Base-by-base conservation (phyloP, 2,113 vertebrate genomes). In the Pelusios castaneus region DNA sequence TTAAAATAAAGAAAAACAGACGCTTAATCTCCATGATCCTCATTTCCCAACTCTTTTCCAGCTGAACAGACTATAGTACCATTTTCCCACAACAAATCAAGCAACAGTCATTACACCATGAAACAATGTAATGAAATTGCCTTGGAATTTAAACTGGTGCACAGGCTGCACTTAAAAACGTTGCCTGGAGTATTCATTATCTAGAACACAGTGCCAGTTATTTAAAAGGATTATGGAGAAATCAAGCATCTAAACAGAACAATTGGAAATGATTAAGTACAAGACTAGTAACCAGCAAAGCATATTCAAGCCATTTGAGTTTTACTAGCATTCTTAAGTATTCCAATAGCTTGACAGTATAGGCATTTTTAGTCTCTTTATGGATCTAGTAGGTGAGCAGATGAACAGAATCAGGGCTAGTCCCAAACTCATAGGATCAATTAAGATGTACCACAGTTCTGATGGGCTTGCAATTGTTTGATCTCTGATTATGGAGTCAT, bases 61-160 rank as follows among this genome's bases (percentile, higher is more conserved):
- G 80, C 45, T 49, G 86, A 96, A 94, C 22, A 80, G 67, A 86
- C 8, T 41, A 73, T 82, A 80, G 77, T 87, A 70, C 0, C 83
- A 77, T 87, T 96, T 95, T 96, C 93, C 96, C 95, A 91, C 91
- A 88, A 86, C 94, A 83, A 93, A 92, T 82, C 81, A 90, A 92
- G 38, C 22, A 60, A 31, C 29, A 60, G 29, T 60, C 58, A 60
- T 60, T 45, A 43, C 45, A 43, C 38, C 73, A 76, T 38, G 38
- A 41, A 73, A 21, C 73, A 41, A 22, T 54, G 52, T 24, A 73
- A 73, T 41, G 67, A 73, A 73, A 73, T 41, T 73, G n/a, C 38
- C 16, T 41, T 73, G 67, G 38, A 38, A 73, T 24, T 73, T 73
- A 73, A 38, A 73, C 10, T 73, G n/a, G n/a, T 10, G n/a, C 11